phyloP scores from a whole-genome alignment of 2,113 vertebrate species.

The Sebastes fasciatus region DNA sequence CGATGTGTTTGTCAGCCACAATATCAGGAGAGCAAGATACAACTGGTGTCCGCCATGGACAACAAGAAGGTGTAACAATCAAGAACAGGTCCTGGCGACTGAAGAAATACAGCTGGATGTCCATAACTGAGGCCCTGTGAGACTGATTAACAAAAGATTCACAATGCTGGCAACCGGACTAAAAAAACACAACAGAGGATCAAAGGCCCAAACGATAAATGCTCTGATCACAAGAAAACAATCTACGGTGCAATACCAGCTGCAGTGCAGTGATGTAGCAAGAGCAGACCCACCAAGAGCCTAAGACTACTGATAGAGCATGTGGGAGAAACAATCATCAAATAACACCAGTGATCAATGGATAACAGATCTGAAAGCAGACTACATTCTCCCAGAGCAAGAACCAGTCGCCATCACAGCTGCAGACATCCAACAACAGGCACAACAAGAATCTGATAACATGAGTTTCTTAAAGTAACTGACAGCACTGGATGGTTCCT shows the following conservation, averaged over 20 bases:
- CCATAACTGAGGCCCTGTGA: not conserved
- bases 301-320: not conserved
- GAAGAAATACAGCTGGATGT: not conserved
- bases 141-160: conserved; percentile 28
- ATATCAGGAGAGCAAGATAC: not conserved
- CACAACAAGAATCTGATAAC: not conserved
- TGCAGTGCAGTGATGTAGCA: conserved; percentile 10
- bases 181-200: not conserved
- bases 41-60: not conserved
- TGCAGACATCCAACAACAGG: conserved; percentile 4
- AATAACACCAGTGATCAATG: not conserved
- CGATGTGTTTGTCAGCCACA: not conserved
- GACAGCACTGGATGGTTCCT: not conserved
- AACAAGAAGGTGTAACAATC: not conserved
- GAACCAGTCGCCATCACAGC: not conserved
- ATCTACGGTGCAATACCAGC: conserved; percentile 1
- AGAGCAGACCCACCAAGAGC: not conserved
- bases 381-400: not conserved
- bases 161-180: conserved; percentile 24
- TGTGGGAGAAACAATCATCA: conserved; percentile 3
- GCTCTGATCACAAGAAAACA: not conserved
- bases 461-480: conserved; percentile 1
- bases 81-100: not conserved
- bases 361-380: conserved; percentile 12
- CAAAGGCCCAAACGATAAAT: conserved; percentile 10